Evolutionary conservation across 2,888 invertebrate genomes (phyloP).

Genomic region (Nudaria mundana): DNA sequence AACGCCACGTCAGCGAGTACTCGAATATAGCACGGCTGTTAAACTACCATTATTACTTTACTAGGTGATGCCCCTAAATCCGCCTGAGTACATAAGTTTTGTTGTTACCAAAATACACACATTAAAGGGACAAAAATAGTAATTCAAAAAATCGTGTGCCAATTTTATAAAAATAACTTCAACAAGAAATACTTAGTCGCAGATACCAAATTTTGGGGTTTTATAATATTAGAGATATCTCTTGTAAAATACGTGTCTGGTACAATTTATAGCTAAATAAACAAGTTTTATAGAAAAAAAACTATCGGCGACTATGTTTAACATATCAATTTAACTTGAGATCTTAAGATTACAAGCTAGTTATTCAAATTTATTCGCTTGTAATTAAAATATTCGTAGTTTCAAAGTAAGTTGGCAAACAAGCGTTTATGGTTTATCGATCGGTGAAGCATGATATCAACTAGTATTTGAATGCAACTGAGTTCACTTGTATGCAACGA

Average conservation of each 20-base stretch:
- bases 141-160: too few species aligned
- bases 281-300: background rate
- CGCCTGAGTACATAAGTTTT: too few species aligned
- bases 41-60: constrained; percentile 32
- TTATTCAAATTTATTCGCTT: background rate
- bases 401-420: constrained; percentile 2
- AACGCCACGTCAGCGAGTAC: constrained; percentile 43
- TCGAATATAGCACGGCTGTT: constrained; percentile 30
- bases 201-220: too few species aligned
- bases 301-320: background rate
- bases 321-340: background rate
- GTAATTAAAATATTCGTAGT: background rate
- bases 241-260: background rate
- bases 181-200: too few species aligned
- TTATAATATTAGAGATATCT: too few species aligned
- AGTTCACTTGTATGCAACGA: constrained; percentile 43
- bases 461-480: constrained; percentile 43
- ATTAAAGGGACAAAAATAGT: too few species aligned
- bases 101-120: too few species aligned
- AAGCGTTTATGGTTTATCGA: constrained; percentile 12
- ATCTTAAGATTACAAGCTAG: background rate
- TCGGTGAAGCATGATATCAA: constrained; percentile 27
- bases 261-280: background rate
- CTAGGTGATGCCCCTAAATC: background rate
- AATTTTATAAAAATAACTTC: too few species aligned